Percentiles rank a stretch among this genome's conserved stretches.
These are phyloP conservation scores for Ormyrus rosae DNA, from an alignment of 2,888 invertebrate species.

Conservation along the genomic window DNA sequence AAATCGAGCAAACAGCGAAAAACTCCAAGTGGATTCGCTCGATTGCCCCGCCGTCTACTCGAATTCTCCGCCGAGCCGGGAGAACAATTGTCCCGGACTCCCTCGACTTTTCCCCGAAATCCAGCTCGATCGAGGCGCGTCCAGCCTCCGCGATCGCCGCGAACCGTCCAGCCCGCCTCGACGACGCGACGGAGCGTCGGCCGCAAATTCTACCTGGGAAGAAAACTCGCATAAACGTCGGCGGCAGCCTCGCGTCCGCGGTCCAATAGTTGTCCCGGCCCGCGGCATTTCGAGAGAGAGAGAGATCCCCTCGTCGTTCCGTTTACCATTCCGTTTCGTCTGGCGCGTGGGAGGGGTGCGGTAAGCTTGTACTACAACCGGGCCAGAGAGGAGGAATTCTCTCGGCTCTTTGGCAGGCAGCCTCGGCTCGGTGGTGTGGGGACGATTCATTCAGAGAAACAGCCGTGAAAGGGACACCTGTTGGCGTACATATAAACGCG, in stretches of 20 bases:
- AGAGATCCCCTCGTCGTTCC: constrained; percentile 60
- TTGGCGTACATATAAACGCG: constrained; percentile 65
- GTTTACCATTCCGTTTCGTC: constrained; percentile 76
- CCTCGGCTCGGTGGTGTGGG: constrained; percentile 53
- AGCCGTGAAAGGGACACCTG: constrained; percentile 76
- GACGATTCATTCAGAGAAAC: constrained; percentile 76
- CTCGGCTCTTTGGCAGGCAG: too few relatives aligned
- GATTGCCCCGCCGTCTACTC: neutral
- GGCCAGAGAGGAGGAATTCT: too few relatives aligned
- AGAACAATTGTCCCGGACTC: constrained; percentile 11
- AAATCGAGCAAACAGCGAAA: neutral
- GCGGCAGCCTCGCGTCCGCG: too few relatives aligned
- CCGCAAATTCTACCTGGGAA: neutral
- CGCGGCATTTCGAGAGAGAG: neutral
- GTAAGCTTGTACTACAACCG: too few relatives aligned
- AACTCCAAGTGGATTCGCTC: neutral
- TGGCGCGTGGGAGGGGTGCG: constrained; percentile 72
- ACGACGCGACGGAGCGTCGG: too few relatives aligned
- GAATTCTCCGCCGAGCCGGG: neutral
- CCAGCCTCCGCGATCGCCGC: too few relatives aligned
- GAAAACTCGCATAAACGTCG: too few relatives aligned
- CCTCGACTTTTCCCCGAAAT: neutral
- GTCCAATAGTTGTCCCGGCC: constrained; percentile 35
- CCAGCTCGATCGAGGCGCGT: too few relatives aligned
- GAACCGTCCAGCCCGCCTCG: too few relatives aligned